Conservation (phyloP, 2,797 vertebrate genomes). For the Podargus strigoides region DNA sequence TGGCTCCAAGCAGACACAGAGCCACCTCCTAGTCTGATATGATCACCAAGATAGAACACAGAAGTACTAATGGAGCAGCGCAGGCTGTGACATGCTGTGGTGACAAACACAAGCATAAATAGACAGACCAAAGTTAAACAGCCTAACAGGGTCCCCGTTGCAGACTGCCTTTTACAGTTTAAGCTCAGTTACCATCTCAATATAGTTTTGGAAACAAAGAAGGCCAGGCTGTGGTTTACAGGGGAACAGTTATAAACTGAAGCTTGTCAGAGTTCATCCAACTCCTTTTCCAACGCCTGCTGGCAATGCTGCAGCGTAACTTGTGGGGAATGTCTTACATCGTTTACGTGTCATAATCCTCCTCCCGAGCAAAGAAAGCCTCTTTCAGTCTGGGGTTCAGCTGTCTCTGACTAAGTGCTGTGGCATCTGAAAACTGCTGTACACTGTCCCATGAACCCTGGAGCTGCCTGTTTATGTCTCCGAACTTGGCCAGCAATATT, state of each 20-base stretch:
- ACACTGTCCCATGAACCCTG: slow-evolving; percentile 40
- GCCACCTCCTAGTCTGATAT: not conserved
- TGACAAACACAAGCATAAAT: not conserved
- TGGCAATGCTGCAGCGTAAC: slow-evolving; percentile 35
- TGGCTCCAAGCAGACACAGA: not conserved
- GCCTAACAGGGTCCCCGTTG: not conserved
- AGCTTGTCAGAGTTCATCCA: slow-evolving; percentile 19
- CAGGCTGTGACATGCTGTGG: not conserved
- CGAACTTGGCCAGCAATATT: not conserved
- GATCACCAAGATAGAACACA: not conserved
- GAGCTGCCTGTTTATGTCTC: slow-evolving; percentile 53
- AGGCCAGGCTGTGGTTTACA: not conserved
- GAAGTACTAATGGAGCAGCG: not conserved
- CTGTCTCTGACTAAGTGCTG: slow-evolving; percentile 69
- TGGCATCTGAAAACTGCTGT: slow-evolving; percentile 65
- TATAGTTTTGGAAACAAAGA: not conserved
- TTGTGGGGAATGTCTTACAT: slow-evolving; percentile 48
- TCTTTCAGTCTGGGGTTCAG: slow-evolving; percentile 65
- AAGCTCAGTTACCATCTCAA: not conserved
- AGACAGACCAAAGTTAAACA: not conserved
- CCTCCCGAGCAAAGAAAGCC: slow-evolving; percentile 62
- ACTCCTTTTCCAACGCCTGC: slow-evolving; percentile 18
- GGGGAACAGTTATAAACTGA: not conserved
- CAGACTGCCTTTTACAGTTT: not conserved
- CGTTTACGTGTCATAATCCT: slow-evolving; percentile 51